Evolutionary conservation across 2,797 vertebrate genomes (phyloP).

Genomic region (Pseudochirops corinnae): DNA sequence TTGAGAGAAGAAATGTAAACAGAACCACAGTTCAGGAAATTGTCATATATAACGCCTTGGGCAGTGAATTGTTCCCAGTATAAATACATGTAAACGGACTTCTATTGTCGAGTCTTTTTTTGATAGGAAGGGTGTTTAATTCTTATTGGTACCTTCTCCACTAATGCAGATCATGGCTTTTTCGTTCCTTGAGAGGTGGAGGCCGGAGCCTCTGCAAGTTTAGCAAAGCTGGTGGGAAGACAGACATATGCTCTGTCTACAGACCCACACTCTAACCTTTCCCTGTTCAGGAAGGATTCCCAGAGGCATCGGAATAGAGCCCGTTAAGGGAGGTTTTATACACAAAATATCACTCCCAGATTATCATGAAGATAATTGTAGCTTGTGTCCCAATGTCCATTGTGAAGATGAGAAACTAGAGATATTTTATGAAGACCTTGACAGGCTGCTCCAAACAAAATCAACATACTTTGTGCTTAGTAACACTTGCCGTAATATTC

Average conservation of each 20-base stretch:
- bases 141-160: not conserved
- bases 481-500: not conserved
- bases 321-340: not conserved
- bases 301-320: not conserved
- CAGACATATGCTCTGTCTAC: not conserved
- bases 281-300: not conserved
- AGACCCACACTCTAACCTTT: not conserved
- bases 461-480: not conserved
- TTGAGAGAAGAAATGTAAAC: not conserved
- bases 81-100: not conserved
- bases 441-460: not conserved
- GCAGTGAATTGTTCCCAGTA: not conserved
- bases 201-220: not conserved
- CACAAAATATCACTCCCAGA: not conserved
- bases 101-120: not conserved
- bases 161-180: not conserved
- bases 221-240: not conserved
- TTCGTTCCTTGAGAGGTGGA: not conserved
- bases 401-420: not conserved
- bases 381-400: not conserved
- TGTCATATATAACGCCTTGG: not conserved
- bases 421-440: not conserved
- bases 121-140: not conserved
- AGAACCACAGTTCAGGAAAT: not conserved
- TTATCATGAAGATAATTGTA: not conserved